A percentile compares a stretch with the other conserved stretches of the same genome.
Conservation (phyloP, 1,140 invertebrate genomes). For the Eubasilissa regina region DNA sequence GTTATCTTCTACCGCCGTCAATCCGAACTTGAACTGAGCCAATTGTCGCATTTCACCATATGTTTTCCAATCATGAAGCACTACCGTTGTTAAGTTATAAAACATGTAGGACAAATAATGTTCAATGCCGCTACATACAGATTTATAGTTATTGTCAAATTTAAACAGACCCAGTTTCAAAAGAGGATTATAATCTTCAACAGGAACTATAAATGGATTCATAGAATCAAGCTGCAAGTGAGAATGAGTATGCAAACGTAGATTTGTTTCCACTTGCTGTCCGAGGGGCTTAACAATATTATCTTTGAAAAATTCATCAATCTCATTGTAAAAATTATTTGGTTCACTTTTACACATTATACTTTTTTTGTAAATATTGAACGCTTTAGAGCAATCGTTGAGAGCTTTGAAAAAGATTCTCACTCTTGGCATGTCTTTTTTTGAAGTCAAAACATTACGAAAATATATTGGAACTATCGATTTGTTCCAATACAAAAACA, state of each 20-base stretch:
- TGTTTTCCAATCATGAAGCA: constrained; percentile 97
- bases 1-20: constrained; percentile 90
- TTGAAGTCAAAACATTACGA: constrained; percentile 77
- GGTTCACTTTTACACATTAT: constrained; percentile 61
- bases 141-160: constrained; percentile 67
- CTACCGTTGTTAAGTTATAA: constrained; percentile 98
- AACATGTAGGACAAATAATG: constrained; percentile 96
- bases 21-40: constrained; percentile 87
- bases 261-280: constrained; percentile 90
- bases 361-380: constrained; percentile 64
- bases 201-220: constrained; percentile 80
- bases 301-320: constrained; percentile 66
- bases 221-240: constrained; percentile 89
- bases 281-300: constrained; percentile 83
- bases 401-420: constrained; percentile 80
- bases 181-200: constrained; percentile 70
- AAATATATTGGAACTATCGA: constrained; percentile 85
- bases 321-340: constrained; percentile 64
- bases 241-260: constrained; percentile 91
- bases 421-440: constrained; percentile 76
- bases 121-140: constrained; percentile 79
- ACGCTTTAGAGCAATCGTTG: constrained; percentile 72
- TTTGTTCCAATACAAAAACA: constrained; percentile 88
- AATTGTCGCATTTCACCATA: constrained; percentile 97
- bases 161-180: constrained; percentile 72